Base-by-base conservation (phyloP, 2,888 invertebrate genomes). In the Byasa hedistus region DNA sequence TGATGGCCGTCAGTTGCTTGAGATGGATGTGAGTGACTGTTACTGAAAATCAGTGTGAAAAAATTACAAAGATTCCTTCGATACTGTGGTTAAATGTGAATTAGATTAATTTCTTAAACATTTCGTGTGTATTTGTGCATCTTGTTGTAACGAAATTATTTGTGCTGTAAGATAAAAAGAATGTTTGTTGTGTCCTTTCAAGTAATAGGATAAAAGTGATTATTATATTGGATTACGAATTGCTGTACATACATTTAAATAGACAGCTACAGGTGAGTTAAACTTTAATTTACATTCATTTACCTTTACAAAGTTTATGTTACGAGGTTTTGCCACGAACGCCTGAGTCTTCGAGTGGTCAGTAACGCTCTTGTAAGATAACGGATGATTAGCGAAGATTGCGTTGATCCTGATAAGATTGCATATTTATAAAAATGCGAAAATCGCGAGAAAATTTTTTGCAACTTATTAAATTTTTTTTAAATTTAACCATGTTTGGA, bases 1-100 rank as follows among this genome's bases (percentile, higher is more conserved):
- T 90, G 80, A 91, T 91, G 91, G 91, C 91, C 87, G 90, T 89
- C 81, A 80, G 86, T 87, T 83, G 81, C 80, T 86, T 83, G 83
- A 80, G 76, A 78, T 81, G 84, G 78, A 76, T 84, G 85, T 74
- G 75, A 78, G 77, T 78, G 80, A 81, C 78, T 77, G 82, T 84
- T 84, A 79, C 83, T 79, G 84, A 82, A 86, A 84, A 84, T 83
- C 83, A 77, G 82, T 84, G 82, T 82, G 81, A 79, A 85, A 44
- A 62, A 87, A 83, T 85, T 79, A 78, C 79, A 78, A 84, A 85
- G 83, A 88, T 86, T 85, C 77, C 77, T 76, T 69, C 80, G 79
- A 82, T 81, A 86, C 83, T 82, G 83, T 86, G 80, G 78, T 83
- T 78, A 63, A 70, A 78, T 81, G 86, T 87, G 84, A 78, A 79